Percentiles rank a stretch among this genome's conserved stretches.
Evolutionary conservation across 2,797 vertebrate genomes (phyloP).

Genomic region (Onychomys leucogaster): DNA sequence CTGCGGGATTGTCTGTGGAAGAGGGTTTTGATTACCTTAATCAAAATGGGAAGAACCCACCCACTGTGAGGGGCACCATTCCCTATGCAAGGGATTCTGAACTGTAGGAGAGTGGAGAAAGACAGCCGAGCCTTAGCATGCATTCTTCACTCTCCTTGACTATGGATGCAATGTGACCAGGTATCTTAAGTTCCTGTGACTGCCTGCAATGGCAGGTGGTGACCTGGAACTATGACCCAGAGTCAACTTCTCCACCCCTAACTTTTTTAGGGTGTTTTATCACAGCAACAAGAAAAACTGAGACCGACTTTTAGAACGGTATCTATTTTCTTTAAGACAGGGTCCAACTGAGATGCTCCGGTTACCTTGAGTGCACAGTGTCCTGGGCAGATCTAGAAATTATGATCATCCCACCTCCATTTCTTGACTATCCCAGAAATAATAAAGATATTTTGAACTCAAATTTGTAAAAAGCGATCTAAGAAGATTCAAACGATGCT

Average conservation of each 20-base stretch:
- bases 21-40: neutral
- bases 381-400: neutral
- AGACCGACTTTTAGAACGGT: neutral
- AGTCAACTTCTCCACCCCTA: neutral
- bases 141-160: neutral
- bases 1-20: neutral
- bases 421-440: neutral
- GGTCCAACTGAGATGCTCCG: neutral
- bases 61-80: neutral
- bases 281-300: neutral
- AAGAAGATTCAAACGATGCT: neutral
- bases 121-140: too few relatives aligned
- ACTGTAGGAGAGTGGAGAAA: neutral
- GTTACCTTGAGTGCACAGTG: neutral
- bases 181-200: neutral
- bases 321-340: neutral
- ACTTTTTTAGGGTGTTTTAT: neutral
- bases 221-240: neutral
- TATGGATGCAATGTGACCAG: neutral
- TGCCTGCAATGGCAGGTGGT: neutral
- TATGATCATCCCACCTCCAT: neutral
- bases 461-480: slow-evolving; percentile 4
- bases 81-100: neutral
- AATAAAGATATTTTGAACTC: neutral
- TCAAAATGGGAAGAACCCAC: neutral